Conservation (phyloP, 2,797 vertebrate genomes). For the Danio tinwini region DNA sequence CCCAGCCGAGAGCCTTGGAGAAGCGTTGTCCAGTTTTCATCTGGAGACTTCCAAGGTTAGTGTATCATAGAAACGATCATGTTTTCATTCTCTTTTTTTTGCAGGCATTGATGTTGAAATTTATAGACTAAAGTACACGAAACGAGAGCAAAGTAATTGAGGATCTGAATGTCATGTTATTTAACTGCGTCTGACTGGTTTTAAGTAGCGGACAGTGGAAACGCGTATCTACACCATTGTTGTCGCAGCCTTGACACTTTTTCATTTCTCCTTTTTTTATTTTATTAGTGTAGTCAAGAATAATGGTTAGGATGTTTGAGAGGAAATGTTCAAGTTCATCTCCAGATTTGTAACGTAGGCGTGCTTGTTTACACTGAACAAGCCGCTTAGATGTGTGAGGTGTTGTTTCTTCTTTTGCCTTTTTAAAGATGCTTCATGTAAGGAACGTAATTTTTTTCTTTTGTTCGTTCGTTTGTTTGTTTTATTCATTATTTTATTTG, state of each 20-base stretch:
- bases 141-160: constrained; percentile 8
- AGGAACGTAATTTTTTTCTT: constrained; percentile 64
- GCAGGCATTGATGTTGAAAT: constrained; percentile 65
- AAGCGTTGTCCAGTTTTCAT: constrained; percentile 24
- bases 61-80: constrained; percentile 17
- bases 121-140: not conserved
- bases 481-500: constrained; percentile 69
- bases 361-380: constrained; percentile 30
- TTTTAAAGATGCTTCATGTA: constrained; percentile 69
- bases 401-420: constrained; percentile 48
- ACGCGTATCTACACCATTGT: not conserved
- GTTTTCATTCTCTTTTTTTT: constrained; percentile 55
- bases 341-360: constrained; percentile 26
- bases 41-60: constrained; percentile 29
- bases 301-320: constrained; percentile 42
- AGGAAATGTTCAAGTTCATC: constrained; percentile 27
- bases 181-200: constrained; percentile 66
- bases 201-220: constrained; percentile 59
- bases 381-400: constrained; percentile 47
- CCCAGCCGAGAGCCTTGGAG: constrained; percentile 17
- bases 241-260: constrained; percentile 32
- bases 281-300: constrained; percentile 34
- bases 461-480: constrained; percentile 60
- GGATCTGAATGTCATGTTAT: constrained; percentile 70
- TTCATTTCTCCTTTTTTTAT: constrained; percentile 19